Evolutionary conservation across 2,888 invertebrate species (phyloP), one percentile per base, ranked within the genome.

Genomic region (Amblyjoppa fuscipennis): DNA sequence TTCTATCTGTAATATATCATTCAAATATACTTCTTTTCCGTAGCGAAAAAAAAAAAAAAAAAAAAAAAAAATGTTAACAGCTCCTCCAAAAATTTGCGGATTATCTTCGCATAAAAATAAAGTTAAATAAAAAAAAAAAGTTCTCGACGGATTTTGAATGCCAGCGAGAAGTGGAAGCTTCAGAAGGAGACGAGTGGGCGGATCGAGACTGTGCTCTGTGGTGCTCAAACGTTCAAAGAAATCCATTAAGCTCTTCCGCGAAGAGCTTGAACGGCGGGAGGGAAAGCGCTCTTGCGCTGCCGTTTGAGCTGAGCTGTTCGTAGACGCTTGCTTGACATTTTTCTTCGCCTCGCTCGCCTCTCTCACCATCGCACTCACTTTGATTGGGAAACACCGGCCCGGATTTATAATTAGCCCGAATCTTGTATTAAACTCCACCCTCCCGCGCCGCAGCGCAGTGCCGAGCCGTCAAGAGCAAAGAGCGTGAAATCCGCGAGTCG

Each of bases 171-270:
- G 11, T 20, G 34, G 59, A n/a, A 38, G 16, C 53, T 16, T 51
- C 28, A 61, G 41, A 51, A 11, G 11, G 51, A 71, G 74, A 53
- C 70, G 74, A 83, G 68, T 71, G 70, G 16, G 34, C 20, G 53
- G 51, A 79, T 71, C 69, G 70, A 41, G 45, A 7, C 9, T 59
- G 11, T 59, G 61, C 77, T 75, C 51, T 49, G 20, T 71, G 81
- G 84, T 86, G 86, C 85, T 87, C 85, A 38, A 88, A 87, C 84
- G 85, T 82, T 85, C 84, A 85, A 89, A 90, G 88, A 90, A 90
- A 88, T 89, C 87, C 89, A 89, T 89, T 88, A 89, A 87, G 89
- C 84, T 71, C 68, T 56, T 49, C 74, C 25, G 68, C 73, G 38
- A 41, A 56, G 61, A 20, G 56, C 56, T 56, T 5, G 70, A 81